Conservation (phyloP, 2,797 vertebrate species). For the Spea hammondii region DNA sequence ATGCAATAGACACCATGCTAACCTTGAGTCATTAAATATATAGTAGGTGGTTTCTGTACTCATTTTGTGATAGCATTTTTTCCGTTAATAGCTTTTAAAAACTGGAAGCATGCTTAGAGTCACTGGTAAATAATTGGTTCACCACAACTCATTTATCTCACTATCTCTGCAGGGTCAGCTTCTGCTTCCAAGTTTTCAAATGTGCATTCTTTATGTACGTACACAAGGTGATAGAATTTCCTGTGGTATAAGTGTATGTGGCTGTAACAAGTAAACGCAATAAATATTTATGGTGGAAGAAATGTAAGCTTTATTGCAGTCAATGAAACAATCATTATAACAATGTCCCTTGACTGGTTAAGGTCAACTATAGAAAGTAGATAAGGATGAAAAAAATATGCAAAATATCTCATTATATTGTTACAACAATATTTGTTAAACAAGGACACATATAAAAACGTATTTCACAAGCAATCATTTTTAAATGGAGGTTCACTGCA, state of each 20-base stretch:
- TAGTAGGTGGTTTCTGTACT: slow-evolving; percentile 29
- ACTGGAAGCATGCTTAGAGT: slow-evolving; percentile 30
- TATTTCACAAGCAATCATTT: neutral
- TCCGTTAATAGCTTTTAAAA: slow-evolving; percentile 42
- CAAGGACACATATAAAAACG: neutral
- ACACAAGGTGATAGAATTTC: slow-evolving; percentile 15
- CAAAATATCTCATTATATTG: slow-evolving; percentile 8
- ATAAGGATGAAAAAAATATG: slow-evolving; percentile 14
- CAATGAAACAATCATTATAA: slow-evolving; percentile 33
- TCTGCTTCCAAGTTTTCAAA: slow-evolving; percentile 24
- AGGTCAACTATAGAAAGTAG: slow-evolving; percentile 33
- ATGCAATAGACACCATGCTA: slow-evolving; percentile 32
- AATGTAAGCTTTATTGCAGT: slow-evolving; percentile 24
- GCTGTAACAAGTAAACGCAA: slow-evolving; percentile 36
- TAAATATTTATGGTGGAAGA: slow-evolving; percentile 31
- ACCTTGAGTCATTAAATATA: slow-evolving; percentile 39
- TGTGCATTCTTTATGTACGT: slow-evolving; percentile 22
- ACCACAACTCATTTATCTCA: slow-evolving; percentile 39
- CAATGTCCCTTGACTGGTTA: slow-evolving; percentile 7
- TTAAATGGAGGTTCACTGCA: too few relatives aligned
- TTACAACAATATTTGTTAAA: slow-evolving; percentile 15
- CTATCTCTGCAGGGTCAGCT: slow-evolving; percentile 31
- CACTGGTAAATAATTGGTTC: slow-evolving; percentile 37
- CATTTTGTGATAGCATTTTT: slow-evolving; percentile 41
- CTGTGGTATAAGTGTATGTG: slow-evolving; percentile 23